These are phyloP conservation scores for Mormoops blainvillei DNA, from an alignment of 2,113 vertebrate species.

Conservation along the genomic window DNA sequence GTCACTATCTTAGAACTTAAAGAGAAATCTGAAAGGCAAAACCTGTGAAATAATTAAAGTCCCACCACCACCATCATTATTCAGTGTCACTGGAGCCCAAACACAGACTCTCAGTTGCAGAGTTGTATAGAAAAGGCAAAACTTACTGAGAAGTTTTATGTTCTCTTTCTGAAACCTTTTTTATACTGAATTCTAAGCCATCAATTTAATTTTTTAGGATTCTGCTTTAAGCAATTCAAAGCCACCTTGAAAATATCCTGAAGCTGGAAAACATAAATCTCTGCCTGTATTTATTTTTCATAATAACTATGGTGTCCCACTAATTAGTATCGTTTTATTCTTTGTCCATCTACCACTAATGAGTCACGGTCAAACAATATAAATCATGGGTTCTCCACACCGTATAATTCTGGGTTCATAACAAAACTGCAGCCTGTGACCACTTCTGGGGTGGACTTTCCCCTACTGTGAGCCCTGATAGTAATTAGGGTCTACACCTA, in stretches of 20 bases:
- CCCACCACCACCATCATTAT: not conserved
- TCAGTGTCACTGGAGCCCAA: slow-evolving; percentile 38
- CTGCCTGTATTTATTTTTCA: slow-evolving; percentile 9
- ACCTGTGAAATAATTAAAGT: slow-evolving; percentile 27
- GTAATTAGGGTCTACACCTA: not conserved
- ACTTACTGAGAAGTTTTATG: slow-evolving; percentile 10
- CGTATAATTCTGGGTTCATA: not conserved
- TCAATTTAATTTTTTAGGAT: not conserved
- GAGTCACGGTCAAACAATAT: not conserved
- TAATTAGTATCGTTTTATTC: slow-evolving; percentile 18
- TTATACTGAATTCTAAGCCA: slow-evolving; percentile 30
- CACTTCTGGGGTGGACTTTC: not conserved
- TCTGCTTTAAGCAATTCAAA: not conserved
- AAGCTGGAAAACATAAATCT: not conserved
- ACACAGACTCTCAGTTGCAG: slow-evolving; percentile 20
- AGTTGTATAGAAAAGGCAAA: not conserved
- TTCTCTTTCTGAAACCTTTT: slow-evolving; percentile 3
- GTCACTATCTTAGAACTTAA: slow-evolving; percentile 26
- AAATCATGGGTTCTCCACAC: not conserved
- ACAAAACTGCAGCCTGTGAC: not conserved
- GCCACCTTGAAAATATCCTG: not conserved
- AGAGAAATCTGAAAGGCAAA: slow-evolving; percentile 27
- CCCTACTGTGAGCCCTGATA: not conserved
- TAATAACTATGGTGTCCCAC: not conserved
- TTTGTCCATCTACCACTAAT: not conserved